These are phyloP conservation scores for Mnemiopsis leidyi DNA, from an alignment of 37 sponge, comb jelly and placozoan genomes.

Conservation along the genomic window DNA sequence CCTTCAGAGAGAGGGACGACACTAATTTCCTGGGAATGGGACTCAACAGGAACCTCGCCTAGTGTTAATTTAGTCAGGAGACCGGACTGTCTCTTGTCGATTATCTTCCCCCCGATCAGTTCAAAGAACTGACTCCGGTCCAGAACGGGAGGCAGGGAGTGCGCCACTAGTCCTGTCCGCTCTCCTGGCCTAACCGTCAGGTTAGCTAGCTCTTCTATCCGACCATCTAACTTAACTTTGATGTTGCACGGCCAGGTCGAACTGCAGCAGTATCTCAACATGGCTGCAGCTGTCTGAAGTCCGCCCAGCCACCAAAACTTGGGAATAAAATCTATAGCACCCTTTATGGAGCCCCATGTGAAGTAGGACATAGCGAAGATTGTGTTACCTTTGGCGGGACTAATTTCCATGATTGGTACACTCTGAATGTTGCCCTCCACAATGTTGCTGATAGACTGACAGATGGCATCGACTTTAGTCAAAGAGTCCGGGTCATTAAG, in stretches of 20 bases:
- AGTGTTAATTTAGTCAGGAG: not conserved
- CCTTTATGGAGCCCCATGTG: constrained; percentile 2
- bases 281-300: not conserved
- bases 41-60: not conserved
- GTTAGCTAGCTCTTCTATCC: not conserved
- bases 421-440: constrained; percentile 48
- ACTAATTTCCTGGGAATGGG: not conserved
- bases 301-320: constrained; percentile 31
- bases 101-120: not conserved
- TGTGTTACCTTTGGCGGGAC: constrained; percentile 35
- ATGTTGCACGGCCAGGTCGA: constrained; percentile 23
- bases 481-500: not conserved
- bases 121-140: not conserved
- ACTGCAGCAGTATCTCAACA: not conserved
- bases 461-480: constrained; percentile 7
- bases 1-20: constrained; percentile 24
- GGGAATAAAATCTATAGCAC: not conserved
- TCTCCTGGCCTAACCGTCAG: constrained; percentile 2
- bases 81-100: not conserved
- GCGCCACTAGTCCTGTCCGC: not conserved
- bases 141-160: not conserved
- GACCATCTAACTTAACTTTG: not conserved
- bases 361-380: constrained; percentile 38
- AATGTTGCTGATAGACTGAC: constrained; percentile 31
- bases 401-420: constrained; percentile 36